Conservation (phyloP, 1,140 invertebrate genomes). For the Zaprionus tsacasi region DNA sequence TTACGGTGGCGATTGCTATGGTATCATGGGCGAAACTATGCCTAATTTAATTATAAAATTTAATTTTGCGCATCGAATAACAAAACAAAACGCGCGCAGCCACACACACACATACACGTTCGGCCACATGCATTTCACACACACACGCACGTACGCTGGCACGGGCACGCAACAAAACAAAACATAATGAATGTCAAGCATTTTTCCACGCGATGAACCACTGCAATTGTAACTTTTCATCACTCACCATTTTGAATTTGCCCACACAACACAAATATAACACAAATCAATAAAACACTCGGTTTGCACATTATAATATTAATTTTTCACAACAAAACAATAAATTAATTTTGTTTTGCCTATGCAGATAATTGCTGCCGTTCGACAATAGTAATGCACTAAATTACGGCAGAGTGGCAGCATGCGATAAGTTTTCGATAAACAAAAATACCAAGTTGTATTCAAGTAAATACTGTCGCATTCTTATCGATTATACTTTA, state of each 20-base stretch:
- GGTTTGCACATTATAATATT: constrained; percentile 28
- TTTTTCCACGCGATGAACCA: constrained; percentile 2
- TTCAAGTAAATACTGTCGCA: background rate
- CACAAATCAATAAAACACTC: constrained; percentile 24
- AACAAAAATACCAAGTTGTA: constrained; percentile 4
- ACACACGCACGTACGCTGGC: constrained; percentile 16
- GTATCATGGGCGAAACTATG: constrained; percentile 33
- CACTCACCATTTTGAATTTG: constrained; percentile 29
- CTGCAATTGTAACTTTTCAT: background rate
- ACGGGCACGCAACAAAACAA: constrained; percentile 24
- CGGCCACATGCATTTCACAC: constrained; percentile 13
- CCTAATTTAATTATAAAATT: constrained; percentile 63
- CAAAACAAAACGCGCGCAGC: constrained; percentile 63
- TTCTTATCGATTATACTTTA: background rate
- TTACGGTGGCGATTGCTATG: constrained; percentile 21
- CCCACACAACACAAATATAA: constrained; percentile 19
- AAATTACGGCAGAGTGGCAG: background rate
- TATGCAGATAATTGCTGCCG: constrained; percentile 17
- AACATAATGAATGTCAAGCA: constrained; percentile 14
- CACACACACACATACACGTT: constrained; percentile 10
- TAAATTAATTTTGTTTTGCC: constrained; percentile 11
- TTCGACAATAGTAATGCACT: constrained; percentile 10
- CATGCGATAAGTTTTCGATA: constrained; percentile 1
- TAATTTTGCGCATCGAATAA: constrained; percentile 67
- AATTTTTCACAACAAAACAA: constrained; percentile 13